phyloP scores from a whole-genome alignment of 2,113 vertebrate species.

The Stictonetta naevosa region DNA sequence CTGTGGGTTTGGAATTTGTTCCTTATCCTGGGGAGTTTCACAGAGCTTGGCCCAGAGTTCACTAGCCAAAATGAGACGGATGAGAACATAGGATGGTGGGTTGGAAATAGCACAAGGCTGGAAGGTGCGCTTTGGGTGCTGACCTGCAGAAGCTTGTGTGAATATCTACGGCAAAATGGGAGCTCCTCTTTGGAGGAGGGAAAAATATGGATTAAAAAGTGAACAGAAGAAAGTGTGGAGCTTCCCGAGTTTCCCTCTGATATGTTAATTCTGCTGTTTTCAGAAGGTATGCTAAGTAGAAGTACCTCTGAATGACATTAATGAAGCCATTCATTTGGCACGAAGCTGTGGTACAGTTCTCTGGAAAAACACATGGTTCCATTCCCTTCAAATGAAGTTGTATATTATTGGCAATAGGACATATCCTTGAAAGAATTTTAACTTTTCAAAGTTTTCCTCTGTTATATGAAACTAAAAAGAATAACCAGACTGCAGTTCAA shows the following conservation, averaged over 20 bases:
- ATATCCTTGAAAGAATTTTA: slow-evolving; percentile 2
- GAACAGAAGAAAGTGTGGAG: not conserved
- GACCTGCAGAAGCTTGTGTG: not conserved
- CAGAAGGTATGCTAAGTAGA: not conserved
- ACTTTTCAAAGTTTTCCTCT: not conserved
- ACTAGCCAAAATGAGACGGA: not conserved
- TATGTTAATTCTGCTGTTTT: slow-evolving; percentile 35
- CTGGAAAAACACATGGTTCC: not conserved
- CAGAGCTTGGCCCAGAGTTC: not conserved
- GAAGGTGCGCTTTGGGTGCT: not conserved
- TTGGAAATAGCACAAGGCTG: not conserved
- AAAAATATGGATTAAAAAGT: not conserved
- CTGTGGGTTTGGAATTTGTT: not conserved
- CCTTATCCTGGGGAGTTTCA: not conserved
- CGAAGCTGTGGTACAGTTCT: not conserved
- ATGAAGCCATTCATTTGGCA: slow-evolving; percentile 11
- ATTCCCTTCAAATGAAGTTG: slow-evolving; percentile 19
- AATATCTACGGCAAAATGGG: not conserved
- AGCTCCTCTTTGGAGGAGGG: not conserved
- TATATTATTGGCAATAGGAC: slow-evolving; percentile 10
- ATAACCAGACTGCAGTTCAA: not conserved
- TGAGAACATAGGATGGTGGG: not conserved
- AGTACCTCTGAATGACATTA: not conserved
- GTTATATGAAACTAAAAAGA: slow-evolving; percentile 15
- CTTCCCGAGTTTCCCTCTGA: not conserved